These are phyloP conservation scores for Stichodactyla helianthus DNA, from an alignment of 64 coral and sea anemone species.

Conservation along the genomic window DNA sequence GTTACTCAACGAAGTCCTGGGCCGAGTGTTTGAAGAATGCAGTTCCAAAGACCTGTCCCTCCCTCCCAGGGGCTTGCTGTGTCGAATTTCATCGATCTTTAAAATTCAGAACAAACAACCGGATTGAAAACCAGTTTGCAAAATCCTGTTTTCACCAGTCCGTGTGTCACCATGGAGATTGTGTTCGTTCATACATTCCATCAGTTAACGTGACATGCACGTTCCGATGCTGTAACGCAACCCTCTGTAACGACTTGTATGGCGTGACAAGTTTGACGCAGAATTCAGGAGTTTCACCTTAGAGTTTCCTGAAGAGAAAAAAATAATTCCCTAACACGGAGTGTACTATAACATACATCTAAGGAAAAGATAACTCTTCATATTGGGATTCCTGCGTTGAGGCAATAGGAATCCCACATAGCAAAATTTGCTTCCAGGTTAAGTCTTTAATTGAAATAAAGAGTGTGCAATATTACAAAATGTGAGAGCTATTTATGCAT, in stretches of 20 bases:
- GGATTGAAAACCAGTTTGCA: constrained; percentile 1
- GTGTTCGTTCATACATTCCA: background rate
- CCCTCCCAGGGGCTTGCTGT: background rate
- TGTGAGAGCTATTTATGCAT: no score
- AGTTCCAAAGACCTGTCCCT: background rate
- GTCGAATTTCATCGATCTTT: background rate
- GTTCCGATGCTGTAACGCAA: background rate
- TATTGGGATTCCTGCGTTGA: background rate
- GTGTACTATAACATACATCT: background rate
- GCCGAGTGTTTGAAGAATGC: background rate
- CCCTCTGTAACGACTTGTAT: background rate
- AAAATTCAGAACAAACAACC: background rate
- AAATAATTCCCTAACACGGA: background rate
- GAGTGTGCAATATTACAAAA: no score
- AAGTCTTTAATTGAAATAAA: no score
- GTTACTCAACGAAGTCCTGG: background rate
- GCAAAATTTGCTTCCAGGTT: no score
- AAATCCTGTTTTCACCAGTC: background rate
- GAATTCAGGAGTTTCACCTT: background rate
- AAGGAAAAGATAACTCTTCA: background rate
- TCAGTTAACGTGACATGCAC: background rate
- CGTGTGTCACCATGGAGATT: constrained; percentile 1
- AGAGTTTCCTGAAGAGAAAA: background rate
- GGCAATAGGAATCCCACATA: no score
- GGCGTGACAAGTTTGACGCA: background rate